A percentile compares a stretch with the other conserved stretches of the same genome.
These are phyloP conservation scores for Cryptoprocta ferox DNA, from an alignment of 2,797 vertebrate species.

Conservation along the genomic window DNA sequence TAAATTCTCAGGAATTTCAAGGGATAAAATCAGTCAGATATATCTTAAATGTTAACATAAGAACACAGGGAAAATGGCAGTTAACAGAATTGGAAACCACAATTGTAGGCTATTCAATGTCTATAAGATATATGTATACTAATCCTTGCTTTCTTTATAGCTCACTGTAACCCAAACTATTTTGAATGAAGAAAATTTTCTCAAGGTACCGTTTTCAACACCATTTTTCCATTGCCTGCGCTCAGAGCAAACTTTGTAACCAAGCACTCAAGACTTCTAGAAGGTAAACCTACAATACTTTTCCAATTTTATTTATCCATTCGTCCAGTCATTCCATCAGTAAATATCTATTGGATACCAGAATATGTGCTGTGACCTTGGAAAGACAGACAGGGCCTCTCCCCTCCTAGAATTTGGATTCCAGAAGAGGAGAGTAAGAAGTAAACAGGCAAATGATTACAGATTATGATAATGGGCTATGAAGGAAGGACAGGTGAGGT, in stretches of 20 bases:
- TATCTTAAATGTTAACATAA: not conserved
- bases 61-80: not conserved
- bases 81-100: not conserved
- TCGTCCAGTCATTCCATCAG: not conserved
- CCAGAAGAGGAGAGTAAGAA: not conserved
- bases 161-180: not conserved
- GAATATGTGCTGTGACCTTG: not conserved
- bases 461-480: fast-evolving
- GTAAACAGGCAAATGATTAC: not conserved
- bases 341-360: not conserved
- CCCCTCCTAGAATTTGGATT: not conserved
- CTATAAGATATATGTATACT: not conserved
- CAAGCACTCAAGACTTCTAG: fast-evolving
- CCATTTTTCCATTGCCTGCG: fast-evolving
- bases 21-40: not conserved
- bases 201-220: not conserved
- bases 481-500: not conserved
- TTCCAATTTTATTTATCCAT: not conserved
- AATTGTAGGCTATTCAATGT: not conserved
- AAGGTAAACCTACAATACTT: not conserved
- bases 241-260: not conserved
- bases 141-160: not conserved
- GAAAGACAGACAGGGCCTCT: not conserved
- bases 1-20: conserved; percentile 12
- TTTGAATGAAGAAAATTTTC: not conserved